These are phyloP conservation scores for Stomatorhinus ivindoensis DNA, from an alignment of 2,113 vertebrate genomes.

Conservation along the genomic window DNA sequence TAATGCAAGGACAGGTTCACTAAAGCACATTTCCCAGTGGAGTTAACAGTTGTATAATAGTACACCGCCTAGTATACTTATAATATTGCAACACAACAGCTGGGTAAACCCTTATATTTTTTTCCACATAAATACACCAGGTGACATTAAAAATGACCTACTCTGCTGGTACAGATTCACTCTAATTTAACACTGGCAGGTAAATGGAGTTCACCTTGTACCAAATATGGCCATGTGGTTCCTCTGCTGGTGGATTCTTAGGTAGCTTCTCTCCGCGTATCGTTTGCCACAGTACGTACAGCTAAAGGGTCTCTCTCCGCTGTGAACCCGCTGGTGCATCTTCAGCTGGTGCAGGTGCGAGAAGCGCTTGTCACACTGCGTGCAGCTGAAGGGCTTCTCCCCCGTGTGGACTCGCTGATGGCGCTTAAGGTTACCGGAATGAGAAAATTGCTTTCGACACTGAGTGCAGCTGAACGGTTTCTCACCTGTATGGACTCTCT, in stretches of 20 bases:
- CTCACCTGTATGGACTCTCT: constrained; percentile 18
- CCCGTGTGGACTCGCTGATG: constrained; percentile 16
- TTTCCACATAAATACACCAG: not conserved
- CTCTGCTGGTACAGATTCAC: not conserved
- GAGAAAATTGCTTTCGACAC: constrained; percentile 15
- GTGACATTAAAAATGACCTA: not conserved
- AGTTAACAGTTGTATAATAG: not conserved
- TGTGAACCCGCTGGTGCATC: constrained; percentile 19
- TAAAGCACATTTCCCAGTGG: not conserved
- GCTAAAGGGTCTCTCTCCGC: constrained; percentile 11
- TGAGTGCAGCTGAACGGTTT: constrained; percentile 20
- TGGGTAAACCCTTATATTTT: not conserved
- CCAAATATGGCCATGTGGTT: not conserved
- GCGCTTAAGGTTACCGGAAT: constrained; percentile 16
- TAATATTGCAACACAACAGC: not conserved
- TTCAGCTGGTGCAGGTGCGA: constrained; percentile 21
- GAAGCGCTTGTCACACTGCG: constrained; percentile 12
- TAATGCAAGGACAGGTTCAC: not conserved
- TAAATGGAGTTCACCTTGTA: not conserved
- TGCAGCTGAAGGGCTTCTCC: constrained; percentile 20
- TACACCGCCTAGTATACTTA: not conserved
- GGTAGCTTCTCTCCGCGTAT: constrained; percentile 15
- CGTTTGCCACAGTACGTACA: constrained; percentile 15
- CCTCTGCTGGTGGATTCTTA: constrained; percentile 18
- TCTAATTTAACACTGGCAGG: not conserved